Percentiles rank a stretch among this genome's conserved stretches.
These are phyloP conservation scores for Sycophaga agraensis DNA, from an alignment of 1,140 invertebrate genomes.

Conservation along the genomic window DNA sequence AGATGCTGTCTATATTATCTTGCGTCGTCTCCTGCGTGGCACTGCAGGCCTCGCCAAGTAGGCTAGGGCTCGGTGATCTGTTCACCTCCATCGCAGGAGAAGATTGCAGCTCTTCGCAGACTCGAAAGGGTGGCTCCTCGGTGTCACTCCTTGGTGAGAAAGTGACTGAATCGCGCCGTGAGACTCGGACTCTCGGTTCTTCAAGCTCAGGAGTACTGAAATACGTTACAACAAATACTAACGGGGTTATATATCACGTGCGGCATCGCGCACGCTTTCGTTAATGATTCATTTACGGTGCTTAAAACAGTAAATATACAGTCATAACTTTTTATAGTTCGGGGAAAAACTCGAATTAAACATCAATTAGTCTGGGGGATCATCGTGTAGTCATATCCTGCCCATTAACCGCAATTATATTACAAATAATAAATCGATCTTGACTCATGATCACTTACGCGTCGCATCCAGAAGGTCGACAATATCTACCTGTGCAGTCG, in stretches of 20 bases:
- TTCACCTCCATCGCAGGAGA: neutral
- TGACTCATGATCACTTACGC: too few relatives aligned
- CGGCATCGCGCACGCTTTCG: too few relatives aligned
- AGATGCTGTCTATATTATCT: slow-evolving; percentile 7
- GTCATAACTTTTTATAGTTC: too few relatives aligned
- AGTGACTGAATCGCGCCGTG: slow-evolving; percentile 4
- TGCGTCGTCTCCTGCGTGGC: neutral
- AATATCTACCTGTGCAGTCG: neutral
- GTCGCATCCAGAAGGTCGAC: neutral
- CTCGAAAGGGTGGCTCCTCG: neutral
- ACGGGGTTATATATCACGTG: too few relatives aligned
- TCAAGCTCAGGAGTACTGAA: neutral
- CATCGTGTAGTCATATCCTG: too few relatives aligned
- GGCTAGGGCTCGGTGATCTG: neutral
- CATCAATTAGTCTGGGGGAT: too few relatives aligned
- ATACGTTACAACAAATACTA: neutral
- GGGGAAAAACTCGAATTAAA: too few relatives aligned
- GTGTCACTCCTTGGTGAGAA: too few relatives aligned
- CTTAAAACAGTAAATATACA: too few relatives aligned
- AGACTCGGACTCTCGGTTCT: neutral
- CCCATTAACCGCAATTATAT: too few relatives aligned
- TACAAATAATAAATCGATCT: too few relatives aligned
- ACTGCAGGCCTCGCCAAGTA: slow-evolving; percentile 4
- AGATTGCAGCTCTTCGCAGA: slow-evolving; percentile 9
- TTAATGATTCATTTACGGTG: too few relatives aligned